phyloP scores from a whole-genome alignment of 1,140 invertebrate genomes.

The Fopius arisanus region DNA sequence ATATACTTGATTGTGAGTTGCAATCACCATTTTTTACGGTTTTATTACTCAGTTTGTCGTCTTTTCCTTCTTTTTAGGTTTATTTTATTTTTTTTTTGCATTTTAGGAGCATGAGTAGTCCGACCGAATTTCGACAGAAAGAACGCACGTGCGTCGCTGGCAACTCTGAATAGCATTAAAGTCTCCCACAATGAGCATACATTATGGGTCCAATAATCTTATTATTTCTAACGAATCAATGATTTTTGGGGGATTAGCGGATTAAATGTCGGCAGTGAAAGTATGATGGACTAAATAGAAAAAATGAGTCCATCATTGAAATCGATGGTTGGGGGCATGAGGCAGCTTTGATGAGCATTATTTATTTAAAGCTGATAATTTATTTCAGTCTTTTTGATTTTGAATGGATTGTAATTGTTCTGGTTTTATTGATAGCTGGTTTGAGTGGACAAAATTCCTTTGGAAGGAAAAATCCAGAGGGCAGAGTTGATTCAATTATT shows the following conservation, averaged over 20 bases:
- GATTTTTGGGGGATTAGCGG: neutral
- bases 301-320: no score
- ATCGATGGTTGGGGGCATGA: no score
- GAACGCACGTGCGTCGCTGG: neutral
- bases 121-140: constrained; percentile 19
- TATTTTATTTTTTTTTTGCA: neutral
- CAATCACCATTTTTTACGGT: neutral
- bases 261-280: no score
- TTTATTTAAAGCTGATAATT: no score
- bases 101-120: neutral
- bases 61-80: neutral
- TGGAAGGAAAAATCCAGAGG: no score
- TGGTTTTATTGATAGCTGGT: no score
- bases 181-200: constrained; percentile 29
- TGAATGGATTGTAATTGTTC: no score
- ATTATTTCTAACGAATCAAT: neutral
- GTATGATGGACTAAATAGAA: no score
- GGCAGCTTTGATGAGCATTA: no score
- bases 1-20: neutral
- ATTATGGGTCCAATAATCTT: neutral
- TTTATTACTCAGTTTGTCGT: neutral
- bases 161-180: constrained; percentile 34
- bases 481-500: no score
- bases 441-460: no score
- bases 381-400: no score